Evolutionary conservation across 2,797 vertebrate species (phyloP).

Genomic region (Gobionotothen gibberifrons): DNA sequence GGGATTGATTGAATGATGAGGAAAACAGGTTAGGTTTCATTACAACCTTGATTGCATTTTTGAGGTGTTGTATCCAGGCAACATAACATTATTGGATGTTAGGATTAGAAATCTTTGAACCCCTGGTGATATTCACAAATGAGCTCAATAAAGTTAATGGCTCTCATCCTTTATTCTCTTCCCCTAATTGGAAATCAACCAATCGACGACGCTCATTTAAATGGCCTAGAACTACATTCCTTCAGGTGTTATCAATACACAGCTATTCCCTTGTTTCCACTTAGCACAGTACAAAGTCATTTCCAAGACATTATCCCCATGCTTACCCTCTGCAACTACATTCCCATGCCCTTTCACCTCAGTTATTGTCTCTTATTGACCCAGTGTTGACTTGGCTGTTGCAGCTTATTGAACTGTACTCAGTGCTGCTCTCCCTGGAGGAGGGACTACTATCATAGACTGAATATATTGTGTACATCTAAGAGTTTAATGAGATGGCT

Average conservation of each 20-base stretch:
- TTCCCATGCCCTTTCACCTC: conserved; percentile 47
- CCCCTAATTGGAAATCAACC: conserved; percentile 16
- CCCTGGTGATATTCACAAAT: conserved; percentile 60
- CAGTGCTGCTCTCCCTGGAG: conserved; percentile 30
- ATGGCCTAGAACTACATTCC: background rate
- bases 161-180: conserved; percentile 18
- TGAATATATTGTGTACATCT: background rate
- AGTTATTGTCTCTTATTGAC: conserved; percentile 51
- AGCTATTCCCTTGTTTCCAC: no score
- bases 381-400: conserved; percentile 48
- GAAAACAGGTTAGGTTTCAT: conserved; percentile 63
- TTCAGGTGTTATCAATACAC: background rate
- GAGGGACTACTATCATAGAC: conserved; percentile 5
- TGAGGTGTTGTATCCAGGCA: conserved; percentile 69
- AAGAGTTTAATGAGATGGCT: conserved; percentile 48
- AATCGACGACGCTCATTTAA: background rate
- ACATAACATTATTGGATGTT: conserved; percentile 68
- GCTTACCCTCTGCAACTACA: conserved; percentile 3
- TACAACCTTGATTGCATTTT: conserved; percentile 69
- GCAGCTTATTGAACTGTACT: conserved; percentile 56
- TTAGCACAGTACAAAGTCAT: background rate
- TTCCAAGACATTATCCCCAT: conserved; percentile 28
- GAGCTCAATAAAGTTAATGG: conserved; percentile 63
- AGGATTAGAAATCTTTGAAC: conserved; percentile 59
- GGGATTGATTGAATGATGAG: conserved; percentile 62